A percentile compares a stretch with the other conserved stretches of the same genome.
Conservation (phyloP, 2,797 vertebrate genomes). For the Gymnopithys bicolor region DNA sequence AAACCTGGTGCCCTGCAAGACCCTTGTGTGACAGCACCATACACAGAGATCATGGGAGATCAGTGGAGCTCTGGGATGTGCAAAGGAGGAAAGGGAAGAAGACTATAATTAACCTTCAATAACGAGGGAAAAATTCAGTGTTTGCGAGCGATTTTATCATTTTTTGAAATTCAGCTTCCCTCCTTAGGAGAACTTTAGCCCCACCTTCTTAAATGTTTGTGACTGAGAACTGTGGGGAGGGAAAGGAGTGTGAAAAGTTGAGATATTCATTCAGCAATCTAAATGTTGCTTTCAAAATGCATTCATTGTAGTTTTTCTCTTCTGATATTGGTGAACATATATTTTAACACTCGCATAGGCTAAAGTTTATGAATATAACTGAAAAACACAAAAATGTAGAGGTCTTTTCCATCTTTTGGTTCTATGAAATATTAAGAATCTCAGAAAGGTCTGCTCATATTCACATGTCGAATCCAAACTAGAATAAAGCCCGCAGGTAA, state of each 20-base stretch:
- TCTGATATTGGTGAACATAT: neutral
- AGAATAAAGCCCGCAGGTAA: neutral
- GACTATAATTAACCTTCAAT: neutral
- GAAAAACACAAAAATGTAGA: neutral
- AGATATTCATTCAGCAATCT: neutral
- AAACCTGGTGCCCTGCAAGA: neutral
- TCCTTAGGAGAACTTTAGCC: neutral
- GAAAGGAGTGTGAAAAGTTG: neutral
- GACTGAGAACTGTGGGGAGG: neutral
- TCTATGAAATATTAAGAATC: neutral
- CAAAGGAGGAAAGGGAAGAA: neutral
- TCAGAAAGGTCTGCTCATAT: neutral
- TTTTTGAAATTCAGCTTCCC: neutral
- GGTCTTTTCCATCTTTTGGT: neutral
- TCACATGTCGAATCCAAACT: neutral
- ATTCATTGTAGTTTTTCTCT: neutral
- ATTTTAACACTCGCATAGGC: fast-evolving
- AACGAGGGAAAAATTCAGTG: neutral
- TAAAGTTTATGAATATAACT: neutral
- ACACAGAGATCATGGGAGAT: neutral
- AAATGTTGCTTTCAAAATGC: neutral
- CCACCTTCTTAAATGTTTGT: neutral
- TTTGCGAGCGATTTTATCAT: neutral
- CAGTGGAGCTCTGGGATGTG: neutral
- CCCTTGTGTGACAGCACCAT: fast-evolving